Conservation (phyloP, 1,140 invertebrate species). For the Drosophila hydei region DNA sequence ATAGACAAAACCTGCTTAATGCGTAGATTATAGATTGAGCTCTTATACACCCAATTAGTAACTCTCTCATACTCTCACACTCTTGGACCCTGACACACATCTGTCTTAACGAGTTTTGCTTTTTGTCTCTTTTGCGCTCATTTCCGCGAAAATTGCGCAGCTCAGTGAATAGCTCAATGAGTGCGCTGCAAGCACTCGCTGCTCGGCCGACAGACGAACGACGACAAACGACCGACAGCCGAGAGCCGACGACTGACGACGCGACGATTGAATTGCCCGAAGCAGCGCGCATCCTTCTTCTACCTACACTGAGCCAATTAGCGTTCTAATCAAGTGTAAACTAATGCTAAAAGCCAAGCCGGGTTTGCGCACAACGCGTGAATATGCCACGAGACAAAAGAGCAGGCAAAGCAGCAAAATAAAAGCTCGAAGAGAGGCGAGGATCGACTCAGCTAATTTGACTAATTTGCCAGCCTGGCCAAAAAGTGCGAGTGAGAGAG, state of each 20-base stretch:
- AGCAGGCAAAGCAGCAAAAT: conserved; percentile 7
- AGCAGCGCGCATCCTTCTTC: not conserved
- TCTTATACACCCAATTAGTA: conserved; percentile 16
- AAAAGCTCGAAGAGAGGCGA: conserved; percentile 13
- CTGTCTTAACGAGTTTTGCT: conserved; percentile 31
- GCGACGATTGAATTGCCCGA: not conserved
- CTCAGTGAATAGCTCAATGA: conserved; percentile 40
- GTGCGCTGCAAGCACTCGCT: conserved; percentile 9
- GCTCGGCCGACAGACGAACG: conserved; percentile 3
- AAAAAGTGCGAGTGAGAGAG: conserved; percentile 1
- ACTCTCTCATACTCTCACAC: not conserved
- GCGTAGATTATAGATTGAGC: conserved; percentile 1
- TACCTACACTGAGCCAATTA: conserved; percentile 57
- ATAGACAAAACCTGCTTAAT: not conserved
- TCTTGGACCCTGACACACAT: conserved; percentile 43
- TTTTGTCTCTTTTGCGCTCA: conserved; percentile 10
- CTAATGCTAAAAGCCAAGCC: conserved; percentile 81
- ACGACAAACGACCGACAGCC: conserved; percentile 3
- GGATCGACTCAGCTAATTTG: conserved; percentile 67
- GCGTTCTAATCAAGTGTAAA: conserved; percentile 82
- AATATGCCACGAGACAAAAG: conserved; percentile 78
- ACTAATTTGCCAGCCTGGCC: conserved; percentile 59
- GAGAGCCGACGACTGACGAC: conserved; percentile 10
- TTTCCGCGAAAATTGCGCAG: conserved; percentile 73
- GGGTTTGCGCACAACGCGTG: conserved; percentile 75